Evolutionary conservation across 2,113 vertebrate species (phyloP), one percentile per base, ranked within the genome.

Genomic region (Proterorhinus semilunaris): DNA sequence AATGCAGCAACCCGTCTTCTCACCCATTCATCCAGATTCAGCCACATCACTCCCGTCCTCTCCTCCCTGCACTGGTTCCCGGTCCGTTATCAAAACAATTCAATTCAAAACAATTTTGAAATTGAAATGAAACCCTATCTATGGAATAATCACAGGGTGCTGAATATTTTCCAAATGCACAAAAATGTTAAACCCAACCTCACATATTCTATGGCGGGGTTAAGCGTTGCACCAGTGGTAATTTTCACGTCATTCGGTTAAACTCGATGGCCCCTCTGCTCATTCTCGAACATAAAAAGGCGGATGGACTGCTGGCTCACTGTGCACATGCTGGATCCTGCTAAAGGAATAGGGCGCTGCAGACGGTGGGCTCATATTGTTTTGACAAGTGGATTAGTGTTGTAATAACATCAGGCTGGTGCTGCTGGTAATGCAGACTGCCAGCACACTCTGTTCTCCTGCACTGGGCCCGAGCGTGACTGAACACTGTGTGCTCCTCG

Each of bases 371-470:
- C 79, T 77, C 72, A 79, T 84, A 82, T 80, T 88, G 88, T 86
- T 88, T 87, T 79, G 87, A 88, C 84, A 88, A 85, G 81, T 82
- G 84, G 87, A 87, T 90, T 85, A 85, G 16, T 76, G 76, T 76
- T 83, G 81, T 86, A 85, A 87, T 85, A 87, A 85, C 80, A 88
- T 71, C 75, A 81, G 80, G 74, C 65, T 71, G 71, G 71, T 69
- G 71, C 69, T 69, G 77, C 75, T 83, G 82, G 67, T 87, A 76
- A 84, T 75, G 83, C 81, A 81, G 76, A 84, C 84, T 78, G 87
- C 84, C 75, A 72, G 81, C 82, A 81, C 87, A 81, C 81, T 53
- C 75, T 72, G 78, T 83, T 85, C 82, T 50, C 65, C 73, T 80
- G 74, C 65, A 74, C 79, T 59, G 53, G 55, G 66, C 36, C 57